These are phyloP conservation scores for Trissoscelio sp. DNA, from an alignment of 2,888 invertebrate genomes.

Conservation along the genomic window DNA sequence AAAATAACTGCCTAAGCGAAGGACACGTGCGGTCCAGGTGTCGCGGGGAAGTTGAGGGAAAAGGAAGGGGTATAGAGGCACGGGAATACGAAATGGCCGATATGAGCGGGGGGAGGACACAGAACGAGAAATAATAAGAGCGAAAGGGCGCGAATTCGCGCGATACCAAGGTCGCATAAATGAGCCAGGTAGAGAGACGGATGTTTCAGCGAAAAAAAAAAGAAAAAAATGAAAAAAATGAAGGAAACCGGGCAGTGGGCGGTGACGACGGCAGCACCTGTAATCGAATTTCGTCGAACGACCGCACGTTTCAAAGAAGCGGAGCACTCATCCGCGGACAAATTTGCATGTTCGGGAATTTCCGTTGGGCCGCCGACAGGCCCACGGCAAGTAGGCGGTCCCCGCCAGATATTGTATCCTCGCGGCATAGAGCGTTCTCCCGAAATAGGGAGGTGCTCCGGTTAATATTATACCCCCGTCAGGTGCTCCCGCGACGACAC, in stretches of 20 bases:
- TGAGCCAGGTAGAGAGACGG: slow-evolving; percentile 37
- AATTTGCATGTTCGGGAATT: slow-evolving; percentile 69
- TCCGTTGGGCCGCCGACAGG: slow-evolving; percentile 59
- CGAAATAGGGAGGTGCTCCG: slow-evolving; percentile 47
- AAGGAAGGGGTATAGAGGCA: slow-evolving; percentile 55
- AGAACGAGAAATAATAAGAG: slow-evolving; percentile 50
- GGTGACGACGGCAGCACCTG: slow-evolving; percentile 65
- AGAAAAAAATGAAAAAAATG: slow-evolving; percentile 9
- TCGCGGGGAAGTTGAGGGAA: slow-evolving; percentile 56
- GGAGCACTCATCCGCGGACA: slow-evolving; percentile 61
- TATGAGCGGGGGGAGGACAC: slow-evolving; percentile 17
- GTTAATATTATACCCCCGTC: slow-evolving; percentile 62
- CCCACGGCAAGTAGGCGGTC: slow-evolving; percentile 60
- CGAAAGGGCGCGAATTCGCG: slow-evolving; percentile 43
- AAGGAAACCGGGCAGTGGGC: slow-evolving; percentile 53
- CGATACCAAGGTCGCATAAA: slow-evolving; percentile 30
- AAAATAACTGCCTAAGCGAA: no score
- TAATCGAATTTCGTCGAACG: slow-evolving; percentile 69
- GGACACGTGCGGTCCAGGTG: slow-evolving; percentile 61
- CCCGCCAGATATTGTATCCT: slow-evolving; percentile 35
- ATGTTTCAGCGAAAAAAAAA: slow-evolving; percentile 11
- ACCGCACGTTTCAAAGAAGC: slow-evolving; percentile 63
- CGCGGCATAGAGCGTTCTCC: slow-evolving; percentile 31
- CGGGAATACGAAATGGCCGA: slow-evolving; percentile 48
- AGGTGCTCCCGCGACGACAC: slow-evolving; percentile 53